Evolutionary conservation across 2,113 vertebrate species (phyloP), one percentile per base, ranked within the genome.

Genomic region (Eublepharis macularius): DNA sequence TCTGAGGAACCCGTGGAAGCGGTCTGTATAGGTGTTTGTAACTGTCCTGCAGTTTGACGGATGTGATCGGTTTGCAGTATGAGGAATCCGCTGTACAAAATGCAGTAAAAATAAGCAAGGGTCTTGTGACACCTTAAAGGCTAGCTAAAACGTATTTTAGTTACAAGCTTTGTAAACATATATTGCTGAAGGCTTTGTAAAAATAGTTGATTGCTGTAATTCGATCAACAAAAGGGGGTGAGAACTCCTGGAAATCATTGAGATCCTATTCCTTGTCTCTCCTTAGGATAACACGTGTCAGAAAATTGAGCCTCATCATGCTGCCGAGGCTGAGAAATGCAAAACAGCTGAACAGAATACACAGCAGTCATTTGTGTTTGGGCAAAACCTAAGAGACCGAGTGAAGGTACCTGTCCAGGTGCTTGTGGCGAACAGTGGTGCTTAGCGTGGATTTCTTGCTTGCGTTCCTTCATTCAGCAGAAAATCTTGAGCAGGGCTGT

Each of bases 371-470:
- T 99, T 99, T 85, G 97, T 99, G 34, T 99, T 99, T 92, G 99
- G 98, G 84, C 98, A 99, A 83, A 99, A 99, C 95, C 96, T 99
- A 90, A 97, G 98, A 95, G 98, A 99, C 87, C 97, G 99, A 96
- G 98, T 98, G 88, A 99, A 99, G 98, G 99, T 99, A 92, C 39
- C 4, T 29, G 13, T 34, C 16, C 39, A 2, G 51, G 24, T 63
- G 60, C 60, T 63, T 26, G 60, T 29, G 13, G 34, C 8, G 65
- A 51, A 16, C 17, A 2, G 6, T 4, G 14, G n/a, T 1, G 66
- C 34, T 69, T 36, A n/a, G n/a, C 32, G 6, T 14, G n/a, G 66
- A 21, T 9, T 17, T 66, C 63, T 11, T n/a, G 63, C 9, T 68
- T 68, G 4, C 65, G 12, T 34, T 10, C 9, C 65, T 2, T 14